Base-by-base conservation (phyloP, 1,140 invertebrate species). In the Drosophila baimaii region DNA sequence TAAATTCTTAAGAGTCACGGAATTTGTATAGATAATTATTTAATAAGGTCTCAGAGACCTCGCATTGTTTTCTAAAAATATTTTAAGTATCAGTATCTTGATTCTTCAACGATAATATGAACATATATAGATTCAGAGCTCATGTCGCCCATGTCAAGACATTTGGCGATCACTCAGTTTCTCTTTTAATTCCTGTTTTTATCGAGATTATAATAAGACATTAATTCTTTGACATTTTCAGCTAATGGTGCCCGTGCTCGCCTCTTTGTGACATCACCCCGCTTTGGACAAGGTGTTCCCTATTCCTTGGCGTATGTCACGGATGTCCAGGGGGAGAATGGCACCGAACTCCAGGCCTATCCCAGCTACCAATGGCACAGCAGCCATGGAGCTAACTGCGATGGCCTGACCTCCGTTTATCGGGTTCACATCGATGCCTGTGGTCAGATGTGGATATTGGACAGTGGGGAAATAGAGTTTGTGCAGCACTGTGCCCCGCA, bases 371-470 rank as follows among this genome's bases (percentile, higher is more conserved):
- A 79, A 0, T 82, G 76, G 79, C 84, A 88, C 57, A 85, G 72
- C n/a, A 71, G 72, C n/a, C 79, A 85, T 43, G 82, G 82, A 15
- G 41, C 25, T 1, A 68, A 85, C 25, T 88, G 84, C 49, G 52
- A 82, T 65, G 84, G 82, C 4, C 27, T 88, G 3, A 82, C 79
- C 2, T 88, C 84, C 7, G 77, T 82, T 8, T 88, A 79, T 44
- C 76, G 84, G 5, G 51, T 85, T 6, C 71, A 79, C 46, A 84
- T 88, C 21, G 66, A 69, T 62, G 78, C 93, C 61, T 95, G 95
- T 66, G 93, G 92, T 1, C 92, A 94, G 63, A 85, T 96, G 29
- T 95, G 95, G 95, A 93, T 95, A 0, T 66, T 95, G 37, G 95
- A 96, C 72, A 94, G 94, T 0, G 95, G 95, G 5, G 93, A 92